phyloP scores from a whole-genome alignment of 2,888 invertebrate genomes.

The Caenorhabditis sp. region DNA sequence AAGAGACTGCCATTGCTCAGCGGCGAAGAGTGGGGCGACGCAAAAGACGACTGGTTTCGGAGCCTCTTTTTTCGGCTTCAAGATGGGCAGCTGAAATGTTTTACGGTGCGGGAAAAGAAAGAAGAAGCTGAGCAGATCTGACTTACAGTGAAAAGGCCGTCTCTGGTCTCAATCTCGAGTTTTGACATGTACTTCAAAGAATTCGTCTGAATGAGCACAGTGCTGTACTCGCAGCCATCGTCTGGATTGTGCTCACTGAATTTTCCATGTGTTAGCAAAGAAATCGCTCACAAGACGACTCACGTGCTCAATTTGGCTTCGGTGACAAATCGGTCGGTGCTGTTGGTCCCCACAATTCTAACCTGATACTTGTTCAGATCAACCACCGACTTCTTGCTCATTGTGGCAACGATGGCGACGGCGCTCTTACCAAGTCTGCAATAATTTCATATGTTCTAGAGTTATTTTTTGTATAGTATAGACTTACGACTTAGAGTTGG shows the following conservation, averaged over 20 bases:
- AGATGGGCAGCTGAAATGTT: slow-evolving; percentile 19
- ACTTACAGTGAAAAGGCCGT: slow-evolving; percentile 6
- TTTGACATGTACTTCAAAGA: slow-evolving; percentile 30
- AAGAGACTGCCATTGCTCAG: slow-evolving; percentile 60
- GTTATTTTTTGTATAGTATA: neutral
- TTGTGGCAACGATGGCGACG: slow-evolving; percentile 38
- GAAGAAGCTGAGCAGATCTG: neutral
- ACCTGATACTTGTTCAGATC: slow-evolving; percentile 22
- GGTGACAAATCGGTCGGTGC: slow-evolving; percentile 16
- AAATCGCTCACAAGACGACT: too few species aligned
- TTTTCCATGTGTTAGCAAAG: too few species aligned
- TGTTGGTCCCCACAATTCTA: slow-evolving; percentile 32
- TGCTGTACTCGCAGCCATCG: slow-evolving; percentile 38
- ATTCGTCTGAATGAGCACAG: slow-evolving; percentile 41
- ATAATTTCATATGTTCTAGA: neutral
- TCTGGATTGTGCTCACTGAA: slow-evolving; percentile 37
- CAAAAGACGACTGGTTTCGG: slow-evolving; percentile 56
- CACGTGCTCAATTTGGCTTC: slow-evolving; percentile 31
- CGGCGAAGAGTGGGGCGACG: slow-evolving; percentile 60
- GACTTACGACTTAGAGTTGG: slow-evolving; percentile 34
- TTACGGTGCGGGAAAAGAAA: too few species aligned
- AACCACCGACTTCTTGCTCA: slow-evolving; percentile 18
- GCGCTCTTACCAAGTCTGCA: slow-evolving; percentile 33
- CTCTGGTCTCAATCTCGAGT: slow-evolving; percentile 28
- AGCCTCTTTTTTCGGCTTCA: slow-evolving; percentile 8